These are phyloP conservation scores for Amblyjoppa fuscipennis DNA, from an alignment of 2,888 invertebrate genomes.

Conservation along the genomic window DNA sequence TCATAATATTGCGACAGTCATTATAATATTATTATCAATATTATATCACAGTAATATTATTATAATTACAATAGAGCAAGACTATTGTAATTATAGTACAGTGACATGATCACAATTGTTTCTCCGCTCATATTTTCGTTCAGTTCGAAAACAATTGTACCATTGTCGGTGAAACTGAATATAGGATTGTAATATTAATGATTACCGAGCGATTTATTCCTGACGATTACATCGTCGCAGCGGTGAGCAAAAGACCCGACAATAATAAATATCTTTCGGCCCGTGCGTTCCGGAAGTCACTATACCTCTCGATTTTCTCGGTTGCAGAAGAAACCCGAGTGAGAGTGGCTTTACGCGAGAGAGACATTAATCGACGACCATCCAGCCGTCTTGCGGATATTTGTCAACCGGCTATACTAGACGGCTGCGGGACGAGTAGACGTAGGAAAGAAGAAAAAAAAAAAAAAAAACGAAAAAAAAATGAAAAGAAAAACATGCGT, in stretches of 20 bases:
- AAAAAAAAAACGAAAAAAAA: slow-evolving; percentile 25
- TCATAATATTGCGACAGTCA: too few species aligned
- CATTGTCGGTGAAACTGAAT: too few species aligned
- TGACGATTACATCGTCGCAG: slow-evolving; percentile 22
- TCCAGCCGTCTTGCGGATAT: slow-evolving; percentile 63
- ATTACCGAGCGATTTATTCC: slow-evolving; percentile 4
- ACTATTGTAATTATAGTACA: too few species aligned
- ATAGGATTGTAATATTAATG: neutral
- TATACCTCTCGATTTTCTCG: slow-evolving; percentile 49
- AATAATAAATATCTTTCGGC: slow-evolving; percentile 20
- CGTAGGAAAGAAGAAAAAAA: slow-evolving; percentile 31
- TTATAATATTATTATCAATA: too few species aligned
- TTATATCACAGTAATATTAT: too few species aligned
- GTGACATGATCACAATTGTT: too few species aligned
- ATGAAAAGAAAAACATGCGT: slow-evolving; percentile 23
- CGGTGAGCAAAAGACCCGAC: slow-evolving; percentile 5
- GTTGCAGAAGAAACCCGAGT: slow-evolving; percentile 53
- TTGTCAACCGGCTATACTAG: slow-evolving; percentile 65
- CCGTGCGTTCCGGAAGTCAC: slow-evolving; percentile 15
- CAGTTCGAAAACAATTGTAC: too few species aligned
- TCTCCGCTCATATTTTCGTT: too few species aligned
- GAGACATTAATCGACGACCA: slow-evolving; percentile 69
- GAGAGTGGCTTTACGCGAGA: slow-evolving; percentile 62
- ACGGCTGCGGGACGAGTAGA: slow-evolving; percentile 34
- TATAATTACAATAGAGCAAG: too few species aligned